These are phyloP conservation scores for Ferrisia virgata DNA, from an alignment of 2,888 invertebrate species.

Conservation along the genomic window DNA sequence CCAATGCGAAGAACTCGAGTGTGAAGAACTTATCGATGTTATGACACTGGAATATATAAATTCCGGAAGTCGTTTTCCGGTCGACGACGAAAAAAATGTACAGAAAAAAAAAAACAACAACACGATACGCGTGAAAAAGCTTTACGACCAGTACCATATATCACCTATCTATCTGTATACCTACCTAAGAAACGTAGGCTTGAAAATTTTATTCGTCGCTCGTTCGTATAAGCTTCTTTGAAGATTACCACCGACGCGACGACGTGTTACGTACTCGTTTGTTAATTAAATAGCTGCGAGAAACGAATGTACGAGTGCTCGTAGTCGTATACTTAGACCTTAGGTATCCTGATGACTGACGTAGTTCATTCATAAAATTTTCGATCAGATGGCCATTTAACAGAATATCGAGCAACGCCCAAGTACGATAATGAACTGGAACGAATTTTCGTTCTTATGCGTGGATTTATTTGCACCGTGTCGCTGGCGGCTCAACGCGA, in stretches of 20 bases:
- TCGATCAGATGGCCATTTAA: not conserved
- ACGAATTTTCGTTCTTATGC: not conserved
- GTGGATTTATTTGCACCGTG: not conserved
- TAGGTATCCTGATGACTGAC: no score
- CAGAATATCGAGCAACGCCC: not conserved
- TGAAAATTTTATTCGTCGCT: not conserved
- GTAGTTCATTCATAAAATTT: not conserved
- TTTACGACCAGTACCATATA: not conserved
- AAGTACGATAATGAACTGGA: constrained; percentile 2
- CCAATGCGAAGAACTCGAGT: not conserved
- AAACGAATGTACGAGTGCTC: not conserved
- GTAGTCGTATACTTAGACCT: no score
- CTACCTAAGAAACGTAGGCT: no score
- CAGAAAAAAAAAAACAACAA: not conserved
- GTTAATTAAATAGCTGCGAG: not conserved
- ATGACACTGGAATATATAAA: not conserved
- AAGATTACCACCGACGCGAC: not conserved
- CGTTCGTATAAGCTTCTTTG: not conserved
- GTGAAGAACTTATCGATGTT: not conserved
- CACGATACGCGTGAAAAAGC: not conserved
- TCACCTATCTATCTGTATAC: not conserved
- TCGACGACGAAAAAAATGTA: not conserved
- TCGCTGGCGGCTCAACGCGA: not conserved
- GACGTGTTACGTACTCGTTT: no score
- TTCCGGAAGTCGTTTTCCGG: constrained; percentile 23